These are phyloP conservation scores for Sipha maydis DNA, from an alignment of 2,888 invertebrate genomes.

Conservation along the genomic window DNA sequence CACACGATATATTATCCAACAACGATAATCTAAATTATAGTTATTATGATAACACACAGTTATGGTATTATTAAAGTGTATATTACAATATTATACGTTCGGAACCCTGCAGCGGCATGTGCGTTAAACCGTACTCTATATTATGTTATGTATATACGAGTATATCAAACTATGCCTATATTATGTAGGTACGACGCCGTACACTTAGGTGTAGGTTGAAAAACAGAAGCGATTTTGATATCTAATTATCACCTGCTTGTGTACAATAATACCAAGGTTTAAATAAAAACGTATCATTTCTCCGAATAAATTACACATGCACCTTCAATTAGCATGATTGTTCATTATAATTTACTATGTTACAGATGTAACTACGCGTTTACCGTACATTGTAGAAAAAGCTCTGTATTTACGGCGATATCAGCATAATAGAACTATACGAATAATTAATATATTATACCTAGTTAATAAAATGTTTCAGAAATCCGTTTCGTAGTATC, in stretches of 20 bases:
- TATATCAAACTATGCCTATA: neutral
- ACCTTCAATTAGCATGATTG: neutral
- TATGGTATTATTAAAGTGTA: neutral
- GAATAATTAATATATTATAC: neutral
- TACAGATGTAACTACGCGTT: neutral
- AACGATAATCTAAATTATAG: neutral
- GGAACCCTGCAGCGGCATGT: neutral
- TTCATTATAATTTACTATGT: neutral
- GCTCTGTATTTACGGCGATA: neutral
- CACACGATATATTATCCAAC: neutral
- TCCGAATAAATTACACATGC: neutral
- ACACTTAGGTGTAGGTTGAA: neutral
- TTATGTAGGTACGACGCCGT: neutral
- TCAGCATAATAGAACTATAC: neutral
- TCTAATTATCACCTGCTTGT: neutral
- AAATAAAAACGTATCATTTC: neutral
- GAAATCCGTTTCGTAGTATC: neutral
- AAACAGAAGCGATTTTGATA: neutral
- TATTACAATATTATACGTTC: neutral
- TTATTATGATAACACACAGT: slow-evolving; percentile 9
- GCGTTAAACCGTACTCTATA: neutral
- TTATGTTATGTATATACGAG: neutral
- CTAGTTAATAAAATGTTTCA: neutral
- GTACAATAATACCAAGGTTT: neutral
- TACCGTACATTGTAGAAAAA: neutral